Conservation (phyloP, 2,797 vertebrate genomes). For the Hydrolagus colliei region DNA sequence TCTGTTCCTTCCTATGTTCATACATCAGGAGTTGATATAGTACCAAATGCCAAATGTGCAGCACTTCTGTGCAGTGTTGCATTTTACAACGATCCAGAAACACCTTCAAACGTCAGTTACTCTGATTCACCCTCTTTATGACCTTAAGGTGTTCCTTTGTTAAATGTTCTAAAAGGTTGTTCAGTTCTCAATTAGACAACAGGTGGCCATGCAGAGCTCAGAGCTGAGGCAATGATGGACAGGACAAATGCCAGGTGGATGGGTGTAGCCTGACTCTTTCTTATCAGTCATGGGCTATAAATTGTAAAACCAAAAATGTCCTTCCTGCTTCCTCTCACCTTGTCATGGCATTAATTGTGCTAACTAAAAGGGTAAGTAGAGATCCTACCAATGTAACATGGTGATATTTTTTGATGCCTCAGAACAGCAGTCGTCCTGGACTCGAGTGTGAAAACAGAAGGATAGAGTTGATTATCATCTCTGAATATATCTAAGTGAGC, state of each 20-base stretch:
- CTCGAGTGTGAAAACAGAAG: too few relatives aligned
- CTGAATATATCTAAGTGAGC: too few relatives aligned
- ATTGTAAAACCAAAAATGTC: too few relatives aligned
- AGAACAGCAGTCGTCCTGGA: too few relatives aligned
- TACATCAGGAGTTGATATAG: background rate
- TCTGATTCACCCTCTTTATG: background rate
- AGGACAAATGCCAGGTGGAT: background rate
- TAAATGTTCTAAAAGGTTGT: background rate
- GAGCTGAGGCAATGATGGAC: background rate
- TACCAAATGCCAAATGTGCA: background rate
- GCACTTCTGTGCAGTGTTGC: background rate
- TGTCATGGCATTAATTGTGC: too few relatives aligned
- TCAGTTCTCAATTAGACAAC: background rate
- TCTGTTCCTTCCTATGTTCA: background rate
- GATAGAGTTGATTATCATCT: too few relatives aligned
- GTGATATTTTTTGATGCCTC: too few relatives aligned
- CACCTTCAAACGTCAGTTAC: background rate
- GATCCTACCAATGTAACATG: too few relatives aligned
- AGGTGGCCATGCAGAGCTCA: background rate
- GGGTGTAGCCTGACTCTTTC: too few relatives aligned
- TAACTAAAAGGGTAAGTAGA: too few relatives aligned
- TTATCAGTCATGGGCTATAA: too few relatives aligned
- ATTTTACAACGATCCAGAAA: background rate
- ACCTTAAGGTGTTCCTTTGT: constrained; percentile 3
- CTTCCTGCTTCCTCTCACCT: too few relatives aligned